Evolutionary conservation across 2,888 invertebrate genomes (phyloP), one percentile per base, ranked within the genome.

Genomic region (Pseudoips prasinana): DNA sequence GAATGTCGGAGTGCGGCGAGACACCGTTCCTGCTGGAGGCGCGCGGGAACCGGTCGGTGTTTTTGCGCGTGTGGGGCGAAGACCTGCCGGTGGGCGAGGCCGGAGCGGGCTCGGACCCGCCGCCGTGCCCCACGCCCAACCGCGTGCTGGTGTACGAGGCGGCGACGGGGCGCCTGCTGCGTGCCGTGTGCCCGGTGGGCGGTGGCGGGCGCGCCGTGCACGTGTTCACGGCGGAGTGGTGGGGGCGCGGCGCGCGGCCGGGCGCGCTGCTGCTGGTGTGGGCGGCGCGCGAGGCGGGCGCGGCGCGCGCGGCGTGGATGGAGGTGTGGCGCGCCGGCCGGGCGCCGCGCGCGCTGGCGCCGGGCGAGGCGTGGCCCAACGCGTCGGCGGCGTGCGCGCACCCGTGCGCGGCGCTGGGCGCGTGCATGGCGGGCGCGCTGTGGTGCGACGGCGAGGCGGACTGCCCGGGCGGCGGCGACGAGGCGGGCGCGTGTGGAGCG

Each of bases 221-320:
- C 55, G 91, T 95, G 43, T 95, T 95, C 84, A 94, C 94, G 19
- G 94, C 93, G 64, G 95, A 95, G 70, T 95, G 95, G 95, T 89
- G 70, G 66, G 71, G 72, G 25, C 64, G 73, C 11, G 66, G 90
- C 45, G 28, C 33, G 92, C 92, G 8, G 90, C 34, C 52, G 24
- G 93, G 22, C 93, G 94, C 94, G n/a, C 90, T 96, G 46, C 94
- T 95, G 54, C 92, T 95, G 35, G 95, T 95, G 83, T 95, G 95
- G 51, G 94, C 94, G 63, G 95, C 95, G 69, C 95, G 95, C 80
- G 95, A 95, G 73, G 82, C 92, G n/a, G 95, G 95, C 17, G 93
- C 78, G 30, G 94, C 94, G 28, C 92, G 92, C n/a, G 92, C 95
- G 60, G 92, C 93, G 37, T 95, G 95, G 95, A 88, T 95, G 67